Conservation (phyloP, 1,140 invertebrate species). For the Drosophila burlai region DNA sequence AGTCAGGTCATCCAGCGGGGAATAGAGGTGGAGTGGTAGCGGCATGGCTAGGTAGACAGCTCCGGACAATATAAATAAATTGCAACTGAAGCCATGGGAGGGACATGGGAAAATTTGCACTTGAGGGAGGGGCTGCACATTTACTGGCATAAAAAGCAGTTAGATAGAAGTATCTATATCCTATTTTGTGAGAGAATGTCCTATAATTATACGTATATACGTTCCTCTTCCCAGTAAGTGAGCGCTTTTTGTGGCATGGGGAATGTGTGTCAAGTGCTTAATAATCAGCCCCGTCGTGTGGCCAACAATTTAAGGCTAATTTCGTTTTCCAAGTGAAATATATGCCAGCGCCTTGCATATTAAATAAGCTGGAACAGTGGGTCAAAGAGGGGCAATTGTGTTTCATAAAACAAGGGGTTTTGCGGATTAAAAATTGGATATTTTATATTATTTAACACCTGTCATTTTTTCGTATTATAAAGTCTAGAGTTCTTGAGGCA, state of each 20-base stretch:
- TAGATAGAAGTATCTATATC: slow-evolving; percentile 12
- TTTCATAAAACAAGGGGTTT: too few species aligned
- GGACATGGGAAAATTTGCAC: slow-evolving; percentile 37
- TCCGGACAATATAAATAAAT: slow-evolving; percentile 74
- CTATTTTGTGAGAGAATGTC: slow-evolving; percentile 4
- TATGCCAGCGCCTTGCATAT: slow-evolving; percentile 62
- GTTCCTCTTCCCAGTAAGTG: slow-evolving; percentile 13
- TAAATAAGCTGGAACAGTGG: slow-evolving; percentile 63
- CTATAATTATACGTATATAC: slow-evolving; percentile 29
- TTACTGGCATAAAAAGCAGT: slow-evolving; percentile 9
- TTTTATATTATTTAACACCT: background rate
- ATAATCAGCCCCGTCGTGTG: slow-evolving; percentile 58
- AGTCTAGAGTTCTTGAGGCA: background rate
- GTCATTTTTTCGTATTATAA: background rate
- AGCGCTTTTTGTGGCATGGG: background rate
- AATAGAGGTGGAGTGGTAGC: background rate
- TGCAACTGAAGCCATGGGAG: slow-evolving; percentile 58
- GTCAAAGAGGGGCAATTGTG: background rate
- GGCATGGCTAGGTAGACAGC: slow-evolving; percentile 23
- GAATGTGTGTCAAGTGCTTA: slow-evolving; percentile 62
- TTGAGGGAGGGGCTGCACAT: background rate
- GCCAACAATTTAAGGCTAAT: slow-evolving; percentile 73
- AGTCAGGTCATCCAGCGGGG: slow-evolving; percentile 46
- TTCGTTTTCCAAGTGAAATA: slow-evolving; percentile 70
- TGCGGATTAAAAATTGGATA: background rate